These are phyloP conservation scores for Ciconia boyciana DNA, from an alignment of 2,113 vertebrate species.

Conservation along the genomic window DNA sequence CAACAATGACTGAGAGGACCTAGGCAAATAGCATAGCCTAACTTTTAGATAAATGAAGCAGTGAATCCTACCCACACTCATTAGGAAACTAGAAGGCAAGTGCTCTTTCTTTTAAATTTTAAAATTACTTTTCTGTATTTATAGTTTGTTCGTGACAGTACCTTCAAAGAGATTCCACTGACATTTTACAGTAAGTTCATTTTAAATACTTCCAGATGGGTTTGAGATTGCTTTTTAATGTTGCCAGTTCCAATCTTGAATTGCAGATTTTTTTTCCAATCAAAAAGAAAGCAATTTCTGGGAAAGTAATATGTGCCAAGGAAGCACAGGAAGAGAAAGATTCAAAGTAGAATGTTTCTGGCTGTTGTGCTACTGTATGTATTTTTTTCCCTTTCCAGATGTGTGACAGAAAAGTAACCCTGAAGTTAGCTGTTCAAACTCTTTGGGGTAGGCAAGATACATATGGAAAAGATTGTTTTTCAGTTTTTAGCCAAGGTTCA, in stretches of 20 bases:
- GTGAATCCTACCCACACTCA: background rate
- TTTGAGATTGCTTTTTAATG: background rate
- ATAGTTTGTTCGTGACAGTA: slow-evolving; percentile 86
- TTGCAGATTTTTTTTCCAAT: background rate
- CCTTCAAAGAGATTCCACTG: slow-evolving; percentile 90
- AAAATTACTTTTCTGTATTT: slow-evolving; percentile 31
- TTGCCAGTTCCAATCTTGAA: slow-evolving; percentile 32
- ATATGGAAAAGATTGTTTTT: background rate
- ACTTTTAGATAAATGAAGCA: background rate
- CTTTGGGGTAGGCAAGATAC: background rate
- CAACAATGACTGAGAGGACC: background rate
- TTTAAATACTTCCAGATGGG: background rate
- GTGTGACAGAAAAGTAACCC: background rate
- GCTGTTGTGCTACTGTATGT: background rate
- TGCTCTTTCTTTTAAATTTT: background rate
- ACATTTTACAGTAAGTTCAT: slow-evolving; percentile 90
- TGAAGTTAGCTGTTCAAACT: background rate
- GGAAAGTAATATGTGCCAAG: background rate
- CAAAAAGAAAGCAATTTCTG: background rate
- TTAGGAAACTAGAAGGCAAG: background rate
- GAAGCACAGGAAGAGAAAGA: background rate
- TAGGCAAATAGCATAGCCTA: background rate
- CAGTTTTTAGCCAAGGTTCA: background rate
- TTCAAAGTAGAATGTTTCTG: background rate
- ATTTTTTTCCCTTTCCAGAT: background rate